Conservation (phyloP, 2,888 invertebrate genomes). For the Drosophila borborema region DNA sequence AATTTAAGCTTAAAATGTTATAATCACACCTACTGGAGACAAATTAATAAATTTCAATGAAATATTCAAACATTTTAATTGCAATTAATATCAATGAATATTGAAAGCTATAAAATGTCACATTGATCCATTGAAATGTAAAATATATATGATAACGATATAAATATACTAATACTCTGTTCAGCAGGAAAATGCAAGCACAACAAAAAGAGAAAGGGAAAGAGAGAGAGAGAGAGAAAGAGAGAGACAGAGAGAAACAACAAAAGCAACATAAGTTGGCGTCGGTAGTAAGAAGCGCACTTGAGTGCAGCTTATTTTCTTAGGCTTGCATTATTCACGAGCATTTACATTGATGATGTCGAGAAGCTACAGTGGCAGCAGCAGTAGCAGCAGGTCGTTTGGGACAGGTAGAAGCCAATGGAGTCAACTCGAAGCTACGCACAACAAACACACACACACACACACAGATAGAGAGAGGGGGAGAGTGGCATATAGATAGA, state of each 20-base stretch:
- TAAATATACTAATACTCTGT: not conserved
- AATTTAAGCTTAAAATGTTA: too few relatives aligned
- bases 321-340: conserved; percentile 78
- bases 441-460: conserved; percentile 30
- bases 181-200: not conserved
- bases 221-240: too few relatives aligned
- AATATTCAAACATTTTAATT: not conserved
- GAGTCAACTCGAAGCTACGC: conserved; percentile 48
- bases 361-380: conserved; percentile 32
- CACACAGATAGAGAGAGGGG: conserved; percentile 1
- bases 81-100: not conserved
- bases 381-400: conserved; percentile 23
- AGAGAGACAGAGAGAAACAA: not conserved
- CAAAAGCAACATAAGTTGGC: conserved; percentile 21
- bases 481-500: conserved; percentile 1
- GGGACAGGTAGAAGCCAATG: conserved; percentile 47
- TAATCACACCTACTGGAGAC: too few relatives aligned
- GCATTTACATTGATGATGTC: conserved; percentile 77
- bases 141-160: not conserved
- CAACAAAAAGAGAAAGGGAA: not conserved
- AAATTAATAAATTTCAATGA: not conserved
- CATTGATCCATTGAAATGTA: not conserved
- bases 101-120: not conserved
- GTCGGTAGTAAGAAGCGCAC: conserved; percentile 54
- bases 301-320: conserved; percentile 81